Evolutionary conservation across 2,888 invertebrate genomes (phyloP).

Genomic region (Dorcus parallelipipedus): DNA sequence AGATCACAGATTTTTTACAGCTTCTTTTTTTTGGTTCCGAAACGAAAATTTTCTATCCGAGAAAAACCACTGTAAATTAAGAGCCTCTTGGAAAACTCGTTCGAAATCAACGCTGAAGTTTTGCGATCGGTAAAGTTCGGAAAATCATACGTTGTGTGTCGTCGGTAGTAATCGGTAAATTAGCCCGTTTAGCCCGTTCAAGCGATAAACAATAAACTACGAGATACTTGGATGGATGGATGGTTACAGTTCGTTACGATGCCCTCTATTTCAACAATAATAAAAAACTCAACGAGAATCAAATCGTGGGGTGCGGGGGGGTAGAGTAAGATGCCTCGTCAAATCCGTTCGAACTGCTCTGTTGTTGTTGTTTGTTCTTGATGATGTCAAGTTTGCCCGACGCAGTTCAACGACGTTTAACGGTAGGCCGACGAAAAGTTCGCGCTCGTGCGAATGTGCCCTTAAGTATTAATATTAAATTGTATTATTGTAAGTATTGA

Average conservation of each 20-base stretch:
- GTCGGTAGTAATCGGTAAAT: conserved; percentile 9
- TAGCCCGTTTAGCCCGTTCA: conserved; percentile 7
- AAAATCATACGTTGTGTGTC: conserved; percentile 1
- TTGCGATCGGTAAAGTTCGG: conserved; percentile 1
- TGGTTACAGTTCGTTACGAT: not conserved
- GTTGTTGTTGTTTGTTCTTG: not conserved
- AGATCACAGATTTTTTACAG: conserved; percentile 42
- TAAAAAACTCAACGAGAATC: too few species aligned
- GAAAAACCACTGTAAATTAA: conserved; percentile 10
- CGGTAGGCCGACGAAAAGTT: not conserved
- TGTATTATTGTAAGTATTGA: too few species aligned
- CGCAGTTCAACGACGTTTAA: conserved; percentile 1
- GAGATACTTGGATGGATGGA: not conserved
- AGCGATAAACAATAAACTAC: not conserved
- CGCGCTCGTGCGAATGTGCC: not conserved
- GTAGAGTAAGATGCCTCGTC: not conserved
- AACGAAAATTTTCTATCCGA: conserved; percentile 6
- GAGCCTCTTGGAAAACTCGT: conserved; percentile 10
- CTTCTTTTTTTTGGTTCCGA: conserved; percentile 4
- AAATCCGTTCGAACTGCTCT: not conserved
- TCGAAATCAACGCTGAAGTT: conserved; percentile 1
- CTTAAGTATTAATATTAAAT: not conserved
- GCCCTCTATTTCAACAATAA: not conserved
- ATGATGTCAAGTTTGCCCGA: conserved; percentile 14
- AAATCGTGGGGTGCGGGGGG: too few species aligned